A percentile compares a stretch with the other conserved stretches of the same genome.
These are phyloP conservation scores for Pachymerium ferrugineum DNA, from an alignment of 2,888 invertebrate genomes.

Conservation along the genomic window DNA sequence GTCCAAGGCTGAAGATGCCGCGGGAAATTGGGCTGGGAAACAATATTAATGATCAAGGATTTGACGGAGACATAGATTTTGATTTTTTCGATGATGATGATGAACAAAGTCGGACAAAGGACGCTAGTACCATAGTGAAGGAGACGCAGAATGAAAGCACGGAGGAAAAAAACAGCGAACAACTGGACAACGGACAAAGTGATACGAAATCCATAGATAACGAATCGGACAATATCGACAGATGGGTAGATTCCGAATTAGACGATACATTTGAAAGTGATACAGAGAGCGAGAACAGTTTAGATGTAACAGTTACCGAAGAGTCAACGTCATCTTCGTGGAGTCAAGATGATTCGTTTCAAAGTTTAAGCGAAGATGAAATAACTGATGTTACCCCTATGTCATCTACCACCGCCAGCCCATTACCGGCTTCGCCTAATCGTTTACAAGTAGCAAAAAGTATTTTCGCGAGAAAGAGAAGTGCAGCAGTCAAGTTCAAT, in stretches of 20 bases:
- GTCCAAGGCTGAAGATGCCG: constrained; percentile 39
- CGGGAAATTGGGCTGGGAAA: constrained; percentile 39
- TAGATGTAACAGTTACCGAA: constrained; percentile 28
- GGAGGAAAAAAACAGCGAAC: neutral
- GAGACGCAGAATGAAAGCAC: neutral
- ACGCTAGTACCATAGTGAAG: neutral
- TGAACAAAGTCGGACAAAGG: neutral
- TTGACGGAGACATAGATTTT: constrained; percentile 40
- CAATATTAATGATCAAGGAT: constrained; percentile 38
- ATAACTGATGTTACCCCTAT: constrained; percentile 36
- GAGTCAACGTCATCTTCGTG: constrained; percentile 10
- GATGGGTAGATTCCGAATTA: neutral
- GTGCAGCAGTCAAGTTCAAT: constrained; percentile 10
- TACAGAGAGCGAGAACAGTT: neutral
- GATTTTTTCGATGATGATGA: constrained; percentile 38
- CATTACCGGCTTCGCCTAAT: constrained; percentile 35
- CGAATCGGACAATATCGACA: neutral
- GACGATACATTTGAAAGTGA: neutral
- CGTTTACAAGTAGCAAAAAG: neutral
- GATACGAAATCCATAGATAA: neutral
- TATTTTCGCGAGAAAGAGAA: neutral
- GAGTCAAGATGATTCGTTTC: constrained; percentile 23
- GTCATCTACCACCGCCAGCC: constrained; percentile 36
- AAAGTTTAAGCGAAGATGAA: constrained; percentile 32
- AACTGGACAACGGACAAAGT: neutral